phyloP scores from a whole-genome alignment of 2,797 vertebrate species.

The Enteromius afrohamiltoni region DNA sequence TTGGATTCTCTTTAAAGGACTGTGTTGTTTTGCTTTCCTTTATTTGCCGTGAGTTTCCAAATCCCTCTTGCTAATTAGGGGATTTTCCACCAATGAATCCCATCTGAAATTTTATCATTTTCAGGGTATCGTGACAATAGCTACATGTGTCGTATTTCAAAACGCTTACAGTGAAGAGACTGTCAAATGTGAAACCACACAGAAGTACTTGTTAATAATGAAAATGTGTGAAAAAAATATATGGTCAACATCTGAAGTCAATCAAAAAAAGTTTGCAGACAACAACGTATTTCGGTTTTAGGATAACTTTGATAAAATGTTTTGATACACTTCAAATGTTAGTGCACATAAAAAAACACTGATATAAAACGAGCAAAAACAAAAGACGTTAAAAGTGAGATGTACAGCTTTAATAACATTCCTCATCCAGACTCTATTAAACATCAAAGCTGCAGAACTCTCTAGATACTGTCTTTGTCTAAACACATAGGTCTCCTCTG shows the following conservation, averaged over 20 bases:
- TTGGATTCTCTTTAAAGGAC: slow-evolving; percentile 34
- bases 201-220: background rate
- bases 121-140: background rate
- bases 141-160: background rate
- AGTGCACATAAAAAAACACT: background rate
- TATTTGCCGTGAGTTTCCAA: slow-evolving; percentile 34
- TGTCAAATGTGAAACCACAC: background rate
- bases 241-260: background rate
- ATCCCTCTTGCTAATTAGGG: slow-evolving; percentile 34
- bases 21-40: slow-evolving; percentile 17
- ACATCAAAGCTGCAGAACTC: slow-evolving; percentile 49
- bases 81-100: slow-evolving; percentile 25
- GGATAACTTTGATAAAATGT: background rate
- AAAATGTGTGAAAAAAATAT: background rate
- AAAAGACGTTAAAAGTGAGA: background rate
- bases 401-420: slow-evolving; percentile 7
- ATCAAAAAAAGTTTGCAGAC: background rate
- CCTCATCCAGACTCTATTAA: slow-evolving; percentile 31
- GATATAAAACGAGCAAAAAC: background rate
- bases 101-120: slow-evolving; percentile 10
- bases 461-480: slow-evolving; percentile 45
- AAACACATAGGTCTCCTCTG: slow-evolving; percentile 34
- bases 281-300: background rate
- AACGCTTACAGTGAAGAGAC: background rate
- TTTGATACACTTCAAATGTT: background rate